These are phyloP conservation scores for Cheilosia grossa DNA, from an alignment of 2,888 invertebrate species.

Conservation along the genomic window DNA sequence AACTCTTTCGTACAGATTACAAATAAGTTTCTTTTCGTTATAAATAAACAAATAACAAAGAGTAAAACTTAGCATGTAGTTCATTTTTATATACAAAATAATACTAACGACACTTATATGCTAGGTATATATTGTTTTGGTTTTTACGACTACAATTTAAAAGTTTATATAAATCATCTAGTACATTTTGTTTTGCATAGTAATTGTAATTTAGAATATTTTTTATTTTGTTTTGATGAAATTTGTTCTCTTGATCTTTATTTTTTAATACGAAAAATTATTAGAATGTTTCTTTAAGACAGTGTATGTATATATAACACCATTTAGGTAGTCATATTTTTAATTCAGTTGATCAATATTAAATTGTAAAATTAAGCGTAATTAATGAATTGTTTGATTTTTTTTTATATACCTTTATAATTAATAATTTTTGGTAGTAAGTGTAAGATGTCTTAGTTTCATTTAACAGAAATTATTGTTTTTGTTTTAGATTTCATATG, in stretches of 20 bases:
- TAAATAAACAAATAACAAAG: slow-evolving; percentile 47
- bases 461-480: slow-evolving; percentile 18
- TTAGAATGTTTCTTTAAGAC: slow-evolving; percentile 35
- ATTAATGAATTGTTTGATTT: slow-evolving; percentile 51
- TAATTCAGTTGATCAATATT: slow-evolving; percentile 64
- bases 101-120: slow-evolving; percentile 41
- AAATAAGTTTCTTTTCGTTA: background rate
- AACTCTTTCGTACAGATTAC: slow-evolving; percentile 3
- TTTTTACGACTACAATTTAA: slow-evolving; percentile 40
- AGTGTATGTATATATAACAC: slow-evolving; percentile 13
- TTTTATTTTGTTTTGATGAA: slow-evolving; percentile 34
- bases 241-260: slow-evolving; percentile 20
- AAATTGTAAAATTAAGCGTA: slow-evolving; percentile 70
- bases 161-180: slow-evolving; percentile 55
- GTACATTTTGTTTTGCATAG: slow-evolving; percentile 23
- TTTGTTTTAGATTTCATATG: slow-evolving; percentile 17
- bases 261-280: slow-evolving; percentile 53
- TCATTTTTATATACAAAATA: slow-evolving; percentile 43
- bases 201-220: slow-evolving; percentile 59
- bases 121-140: slow-evolving; percentile 19
- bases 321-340: slow-evolving; percentile 55
- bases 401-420: slow-evolving; percentile 32
- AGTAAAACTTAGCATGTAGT: slow-evolving; percentile 26
- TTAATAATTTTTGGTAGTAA: slow-evolving; percentile 69
- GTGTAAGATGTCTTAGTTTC: slow-evolving; percentile 38